Evolutionary conservation across 2,888 invertebrate genomes (phyloP), one percentile per base, ranked within the genome.

Genomic region (Drosophila melanosoma): DNA sequence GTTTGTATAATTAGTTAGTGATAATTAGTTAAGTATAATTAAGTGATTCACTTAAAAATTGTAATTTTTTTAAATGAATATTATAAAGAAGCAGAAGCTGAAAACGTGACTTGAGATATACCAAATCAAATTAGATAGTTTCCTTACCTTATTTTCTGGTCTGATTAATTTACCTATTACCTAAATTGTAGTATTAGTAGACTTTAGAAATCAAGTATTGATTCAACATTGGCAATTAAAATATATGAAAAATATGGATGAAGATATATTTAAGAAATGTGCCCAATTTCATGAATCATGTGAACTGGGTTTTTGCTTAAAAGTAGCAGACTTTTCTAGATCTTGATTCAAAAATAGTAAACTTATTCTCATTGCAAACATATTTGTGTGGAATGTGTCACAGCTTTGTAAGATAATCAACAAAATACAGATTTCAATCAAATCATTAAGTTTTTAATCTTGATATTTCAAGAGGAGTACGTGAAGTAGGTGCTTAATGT

Each of bases 401-500:
- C 32, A 49, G 3, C 23, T 23, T 11, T 15, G 29, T 29, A 29
- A 29, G 29, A 29, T 29, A 29, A 38, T 36, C 15, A 20, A 5
- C 15, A n/a, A 51, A 35, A 68, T 32, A 51, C 57, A 56, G 8
- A 23, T 11, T 3, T 32, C 15, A n/a, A 56, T n/a, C 17, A 29
- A 49, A 56, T 56, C 48, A 23, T 32, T 49, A 17, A 29, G 57
- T 5, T 40, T 53, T 36, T 29, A 68, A 51, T 57, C 29, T 17
- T 40, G 42, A 2, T 2, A 38, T 38, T n/a, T 6, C 12, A 38
- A 56, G 26, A 8, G n/a, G 12, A 38, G 49, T 74, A 79, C 76
- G 76, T 76, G 76, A 48, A 53, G 26, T 40, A 80, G 29, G 6
- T 76, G 70, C 75, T 59, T 49, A 52, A 75, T 54, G 33, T 29